Conservation (phyloP, 1,140 invertebrate genomes). For the Zaprionus africanus region DNA sequence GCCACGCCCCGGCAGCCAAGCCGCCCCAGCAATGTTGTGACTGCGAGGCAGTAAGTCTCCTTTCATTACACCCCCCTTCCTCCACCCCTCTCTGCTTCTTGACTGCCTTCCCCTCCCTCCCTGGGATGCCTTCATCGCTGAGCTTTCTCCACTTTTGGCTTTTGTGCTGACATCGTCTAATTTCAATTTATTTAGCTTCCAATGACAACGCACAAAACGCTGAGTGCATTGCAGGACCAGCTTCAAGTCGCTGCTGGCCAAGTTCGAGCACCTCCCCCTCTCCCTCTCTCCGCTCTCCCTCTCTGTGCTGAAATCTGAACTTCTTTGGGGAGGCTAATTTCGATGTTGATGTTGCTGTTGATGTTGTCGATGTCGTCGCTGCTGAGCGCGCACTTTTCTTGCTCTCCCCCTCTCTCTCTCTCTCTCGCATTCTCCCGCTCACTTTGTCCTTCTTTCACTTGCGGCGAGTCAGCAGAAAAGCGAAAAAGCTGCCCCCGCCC, state of each 20-base stretch:
- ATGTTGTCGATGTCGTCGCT: constrained; percentile 23
- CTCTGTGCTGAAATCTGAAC: neutral
- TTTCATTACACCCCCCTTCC: neutral
- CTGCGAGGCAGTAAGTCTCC: constrained; percentile 15
- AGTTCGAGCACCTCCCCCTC: neutral
- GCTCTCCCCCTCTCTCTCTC: neutral
- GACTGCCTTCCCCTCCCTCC: neutral
- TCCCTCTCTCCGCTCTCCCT: neutral
- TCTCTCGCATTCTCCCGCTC: neutral
- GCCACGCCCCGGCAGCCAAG: constrained; percentile 30
- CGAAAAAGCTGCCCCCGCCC: constrained; percentile 17
- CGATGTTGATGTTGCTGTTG: constrained; percentile 26
- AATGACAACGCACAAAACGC: constrained; percentile 77
- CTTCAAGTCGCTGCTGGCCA: neutral
- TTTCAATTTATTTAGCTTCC: constrained; percentile 80
- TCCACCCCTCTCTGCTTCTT: constrained; percentile 4
- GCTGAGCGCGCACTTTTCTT: constrained; percentile 44
- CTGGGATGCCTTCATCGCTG: constrained; percentile 1
- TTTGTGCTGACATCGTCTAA: constrained; percentile 79
- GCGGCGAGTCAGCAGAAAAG: constrained; percentile 32
- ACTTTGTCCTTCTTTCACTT: constrained; percentile 1
- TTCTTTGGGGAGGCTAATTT: constrained; percentile 62
- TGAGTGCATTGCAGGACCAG: constrained; percentile 41
- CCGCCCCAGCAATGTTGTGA: constrained; percentile 65
- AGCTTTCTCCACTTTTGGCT: constrained; percentile 37